These are phyloP conservation scores for Clanis bilineata DNA, from an alignment of 2,888 invertebrate species.

Conservation along the genomic window DNA sequence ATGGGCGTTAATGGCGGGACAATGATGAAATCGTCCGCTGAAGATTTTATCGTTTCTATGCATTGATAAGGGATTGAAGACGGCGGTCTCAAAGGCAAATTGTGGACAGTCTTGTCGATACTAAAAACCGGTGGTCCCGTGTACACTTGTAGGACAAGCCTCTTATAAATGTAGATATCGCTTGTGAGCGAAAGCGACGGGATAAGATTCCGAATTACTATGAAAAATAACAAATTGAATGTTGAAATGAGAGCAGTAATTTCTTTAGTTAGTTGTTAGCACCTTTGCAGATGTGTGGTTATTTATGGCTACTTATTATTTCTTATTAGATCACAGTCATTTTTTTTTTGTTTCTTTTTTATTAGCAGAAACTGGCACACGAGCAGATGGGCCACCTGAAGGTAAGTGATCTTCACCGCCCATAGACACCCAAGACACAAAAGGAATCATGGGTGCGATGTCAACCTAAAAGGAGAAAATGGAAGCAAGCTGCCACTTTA, in stretches of 20 bases:
- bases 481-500: too few species aligned
- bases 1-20: constrained; percentile 79
- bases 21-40: constrained; percentile 72
- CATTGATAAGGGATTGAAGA: constrained; percentile 68
- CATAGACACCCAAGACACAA: too few species aligned
- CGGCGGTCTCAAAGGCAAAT: constrained; percentile 80
- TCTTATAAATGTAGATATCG: constrained; percentile 14
- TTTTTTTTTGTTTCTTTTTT: too few species aligned
- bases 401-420: too few species aligned
- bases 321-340: not conserved
- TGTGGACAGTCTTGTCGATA: constrained; percentile 58
- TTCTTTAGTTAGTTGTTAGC: not conserved
- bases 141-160: constrained; percentile 15
- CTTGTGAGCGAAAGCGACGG: not conserved
- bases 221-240: constrained; percentile 6
- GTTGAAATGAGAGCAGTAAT: not conserved
- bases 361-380: too few species aligned
- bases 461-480: too few species aligned
- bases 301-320: not conserved
- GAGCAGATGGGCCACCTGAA: too few species aligned
- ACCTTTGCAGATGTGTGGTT: not conserved
- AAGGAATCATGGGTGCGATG: too few species aligned
- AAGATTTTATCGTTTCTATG: constrained; percentile 72
- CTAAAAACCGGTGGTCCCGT: constrained; percentile 51
- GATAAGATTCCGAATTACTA: constrained; percentile 14